Evolutionary conservation across 1,140 invertebrate species (phyloP), one percentile per base, ranked within the genome.

Genomic region (Pogonomyrmex californicus): DNA sequence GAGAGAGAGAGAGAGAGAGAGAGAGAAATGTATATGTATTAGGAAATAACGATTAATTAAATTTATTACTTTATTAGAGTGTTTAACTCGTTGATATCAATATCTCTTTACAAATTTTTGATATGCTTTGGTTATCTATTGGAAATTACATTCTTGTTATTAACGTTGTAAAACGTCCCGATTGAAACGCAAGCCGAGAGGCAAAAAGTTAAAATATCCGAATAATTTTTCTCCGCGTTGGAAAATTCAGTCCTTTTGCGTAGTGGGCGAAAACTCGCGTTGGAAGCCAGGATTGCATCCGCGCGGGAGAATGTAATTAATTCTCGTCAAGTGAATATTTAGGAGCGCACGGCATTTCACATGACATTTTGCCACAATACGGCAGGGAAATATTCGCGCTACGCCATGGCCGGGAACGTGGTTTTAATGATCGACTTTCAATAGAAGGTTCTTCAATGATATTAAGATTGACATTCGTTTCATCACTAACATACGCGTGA

Each of bases 271-370:
- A 62, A 77, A 77, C 14, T 77, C 36, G 10, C 14, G 4, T 38
- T 77, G 38, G 23, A 62, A 77, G 54, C 54, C 14, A 2, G n/a
- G 36, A 38, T 60, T 62, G 23, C 65, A 68, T 68, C 23, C 54
- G 56, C 56, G 56, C 23, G 38, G 23, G 12, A 62, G 56, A 44
- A 77, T 77, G 56, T 77, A 77, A 77, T 77, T 77, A 77, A 77
- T 77, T 77, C 38, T 77, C 73, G 73, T 77, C 73, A 62, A 77
- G 38, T 77, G 58, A 66, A 66, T 79, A 66, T 79, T 79, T 79
- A 79, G 62, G 7, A 66, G 60, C n/a, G 38, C 56, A 7, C 23
- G 33, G 17, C 41, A 79, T 51, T 79, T 79, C 41, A 56, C 44
- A 33, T 66, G 76, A 79, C 76, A 79, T 65, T 79, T 79, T 1